Evolutionary conservation across 1,140 invertebrate species (phyloP), one percentile per base, ranked within the genome.

Genomic region (Nasonia longicornis): DNA sequence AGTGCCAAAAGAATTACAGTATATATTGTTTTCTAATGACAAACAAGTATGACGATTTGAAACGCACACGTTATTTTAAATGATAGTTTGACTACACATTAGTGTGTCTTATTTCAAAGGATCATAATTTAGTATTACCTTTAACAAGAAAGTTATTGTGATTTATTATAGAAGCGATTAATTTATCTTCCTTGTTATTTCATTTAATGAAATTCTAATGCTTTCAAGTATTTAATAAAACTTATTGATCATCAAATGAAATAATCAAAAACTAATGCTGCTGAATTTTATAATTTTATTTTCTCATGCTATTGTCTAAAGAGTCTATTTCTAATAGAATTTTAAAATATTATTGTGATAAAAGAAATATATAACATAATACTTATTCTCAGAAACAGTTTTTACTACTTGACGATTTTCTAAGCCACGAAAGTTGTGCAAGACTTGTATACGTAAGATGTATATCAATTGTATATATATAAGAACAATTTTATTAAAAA

Each of bases 1-100:
- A 26, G 66, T 81, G 79, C 79, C 79, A 81, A 81, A 52, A 64
- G 73, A n/a, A 45, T 22, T 42, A 63, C 48, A 26, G 42, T 69
- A 45, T 16, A n/a, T 64, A 4, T 77, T 78, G 0, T 35, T 78
- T 48, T 71, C 48, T 71, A 38, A 20, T 72, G 10, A 45, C 31
- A 42, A 79, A 71, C 35, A 63, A 35, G 16, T n/a, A 38, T 42
- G 8, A 45, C 11, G 42, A 16, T 66, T 73, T 73, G 16, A 6
- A 64, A 66, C n/a, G n/a, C 58, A 73, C 38, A 80, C 7, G 20
- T 73, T 45, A 48, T 67, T 74, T 42, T 29, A 14, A 14, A 67
- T 35, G 22, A 73, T 10, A 48, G 66, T 67, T 45, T 72, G 8
- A 42, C 2, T n/a, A 75, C 6, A 78, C 10, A 48, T n/a, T 70